A percentile compares a stretch with the other conserved stretches of the same genome.
phyloP scores from a whole-genome alignment of 2,797 vertebrate species.

The Tapirus indicus region DNA sequence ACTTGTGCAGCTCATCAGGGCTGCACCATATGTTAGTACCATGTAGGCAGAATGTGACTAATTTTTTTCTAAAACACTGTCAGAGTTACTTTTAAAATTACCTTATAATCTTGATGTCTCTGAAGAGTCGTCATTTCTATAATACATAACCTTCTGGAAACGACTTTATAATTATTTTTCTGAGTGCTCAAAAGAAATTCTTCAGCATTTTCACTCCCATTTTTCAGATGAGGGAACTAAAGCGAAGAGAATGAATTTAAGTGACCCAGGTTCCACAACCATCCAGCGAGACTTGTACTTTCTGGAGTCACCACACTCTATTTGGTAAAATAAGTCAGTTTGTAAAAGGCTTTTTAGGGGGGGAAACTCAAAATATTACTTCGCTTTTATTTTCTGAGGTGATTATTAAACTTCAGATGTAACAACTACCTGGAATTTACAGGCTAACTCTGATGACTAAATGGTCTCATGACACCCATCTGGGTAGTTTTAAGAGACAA shows the following conservation, averaged over 20 bases:
- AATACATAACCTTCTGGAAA: conserved; percentile 70
- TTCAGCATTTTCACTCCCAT: conserved; percentile 54
- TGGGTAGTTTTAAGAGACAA: background rate
- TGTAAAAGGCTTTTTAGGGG: background rate
- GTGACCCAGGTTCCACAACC: background rate
- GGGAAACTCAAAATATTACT: background rate
- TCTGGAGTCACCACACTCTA: background rate
- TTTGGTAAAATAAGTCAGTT: background rate
- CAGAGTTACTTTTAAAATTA: conserved; percentile 78
- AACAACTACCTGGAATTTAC: conserved; percentile 43
- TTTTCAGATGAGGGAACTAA: conserved; percentile 66
- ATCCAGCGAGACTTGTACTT: background rate
- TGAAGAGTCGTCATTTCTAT: conserved; percentile 62
- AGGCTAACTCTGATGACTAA: conserved; percentile 22
- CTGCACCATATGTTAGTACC: conserved; percentile 81
- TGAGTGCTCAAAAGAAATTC: conserved; percentile 13
- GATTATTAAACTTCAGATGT: conserved; percentile 38
- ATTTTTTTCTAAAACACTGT: conserved; percentile 72
- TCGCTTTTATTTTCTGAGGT: conserved; percentile 47
- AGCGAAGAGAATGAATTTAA: conserved; percentile 30
- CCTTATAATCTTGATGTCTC: conserved; percentile 71
- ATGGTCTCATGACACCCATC: background rate
- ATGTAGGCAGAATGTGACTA: conserved; percentile 83
- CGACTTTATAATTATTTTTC: conserved; percentile 68
- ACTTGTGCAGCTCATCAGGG: conserved; percentile 73